A percentile compares a stretch with the other conserved stretches of the same genome.
Evolutionary conservation across 2,888 invertebrate species (phyloP).

Genomic region (Caprella mutica): DNA sequence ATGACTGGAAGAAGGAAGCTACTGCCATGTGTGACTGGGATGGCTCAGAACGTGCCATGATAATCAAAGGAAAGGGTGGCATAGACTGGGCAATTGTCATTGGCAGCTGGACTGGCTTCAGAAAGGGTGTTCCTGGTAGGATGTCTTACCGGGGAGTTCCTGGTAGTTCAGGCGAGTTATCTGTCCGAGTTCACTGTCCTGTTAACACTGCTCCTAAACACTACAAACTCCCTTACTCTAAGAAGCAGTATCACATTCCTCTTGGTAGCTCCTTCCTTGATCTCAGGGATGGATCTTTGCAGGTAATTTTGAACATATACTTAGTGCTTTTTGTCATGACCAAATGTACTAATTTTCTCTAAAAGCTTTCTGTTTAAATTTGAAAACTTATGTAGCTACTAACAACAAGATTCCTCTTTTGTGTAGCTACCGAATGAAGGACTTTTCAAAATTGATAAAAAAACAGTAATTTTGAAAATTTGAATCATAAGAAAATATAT

Average conservation of each 20-base stretch:
- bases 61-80: conserved; percentile 23
- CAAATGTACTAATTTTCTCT: no score
- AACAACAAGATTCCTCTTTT: no score
- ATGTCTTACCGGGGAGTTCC: conserved; percentile 18
- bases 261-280: conserved; percentile 22
- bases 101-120: conserved; percentile 25
- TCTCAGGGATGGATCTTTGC: conserved; percentile 21
- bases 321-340: no score
- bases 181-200: conserved; percentile 24
- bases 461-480: no score
- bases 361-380: no score
- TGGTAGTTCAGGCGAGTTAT: conserved; percentile 25
- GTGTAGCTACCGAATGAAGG: no score
- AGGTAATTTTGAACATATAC: no score
- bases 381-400: no score
- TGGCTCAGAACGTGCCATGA: conserved; percentile 29
- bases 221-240: conserved; percentile 23
- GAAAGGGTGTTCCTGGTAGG: conserved; percentile 13
- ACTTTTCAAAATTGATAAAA: no score
- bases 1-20: not conserved
- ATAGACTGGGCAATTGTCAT: conserved; percentile 31
- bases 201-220: conserved; percentile 15
- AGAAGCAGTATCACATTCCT: conserved; percentile 18
- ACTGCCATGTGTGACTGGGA: conserved; percentile 19
- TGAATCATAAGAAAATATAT: no score